Evolutionary conservation across 2,888 invertebrate species (phyloP), one percentile per base, ranked within the genome.

Genomic region (Agrotis exclamationis): DNA sequence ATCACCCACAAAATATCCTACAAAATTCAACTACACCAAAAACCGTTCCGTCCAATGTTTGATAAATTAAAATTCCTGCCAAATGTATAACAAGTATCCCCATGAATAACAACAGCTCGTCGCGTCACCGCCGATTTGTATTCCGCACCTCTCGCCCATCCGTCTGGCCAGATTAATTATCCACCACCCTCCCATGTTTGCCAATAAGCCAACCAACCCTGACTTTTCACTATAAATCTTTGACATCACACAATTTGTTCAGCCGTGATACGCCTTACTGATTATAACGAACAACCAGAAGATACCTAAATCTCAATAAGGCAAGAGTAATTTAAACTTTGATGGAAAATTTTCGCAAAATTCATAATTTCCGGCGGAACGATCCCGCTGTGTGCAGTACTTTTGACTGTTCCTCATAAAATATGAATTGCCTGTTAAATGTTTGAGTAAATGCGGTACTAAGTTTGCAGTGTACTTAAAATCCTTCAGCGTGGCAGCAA

Each of bases 101-200:
- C 76, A 85, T 78, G 83, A 86, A 86, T 86, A 88, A 82, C 84
- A 81, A 78, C 74, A 74, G 79, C 87, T 82, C 83, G 86, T 81
- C 86, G 85, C 87, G 84, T 83, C 86, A 84, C 86, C 83, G 48
- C 76, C 84, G 90, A 94, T 96, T 95, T 94, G 94, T 96, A 96
- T 96, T 95, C 96, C 82, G 85, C 87, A 88, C 91, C 91, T 91
- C 89, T 83, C 86, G 83, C 81, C 84, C 91, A 92, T 93, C 92
- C 92, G 95, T 94, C 95, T 93, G 92, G 90, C 93, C 92, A 93
- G 96, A 95, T 95, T 96, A 96, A 96, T 96, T 95, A 95, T 94
- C 94, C 89, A 80, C 86, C 88, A 86, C 91, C 93, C 94, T 88
- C 93, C 83, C 90, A 93, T 95, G 95, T 95, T 95, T 95, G 91